Conservation (phyloP, 2,113 vertebrate species). For the Rhegmatorhina hoffmannsi region DNA sequence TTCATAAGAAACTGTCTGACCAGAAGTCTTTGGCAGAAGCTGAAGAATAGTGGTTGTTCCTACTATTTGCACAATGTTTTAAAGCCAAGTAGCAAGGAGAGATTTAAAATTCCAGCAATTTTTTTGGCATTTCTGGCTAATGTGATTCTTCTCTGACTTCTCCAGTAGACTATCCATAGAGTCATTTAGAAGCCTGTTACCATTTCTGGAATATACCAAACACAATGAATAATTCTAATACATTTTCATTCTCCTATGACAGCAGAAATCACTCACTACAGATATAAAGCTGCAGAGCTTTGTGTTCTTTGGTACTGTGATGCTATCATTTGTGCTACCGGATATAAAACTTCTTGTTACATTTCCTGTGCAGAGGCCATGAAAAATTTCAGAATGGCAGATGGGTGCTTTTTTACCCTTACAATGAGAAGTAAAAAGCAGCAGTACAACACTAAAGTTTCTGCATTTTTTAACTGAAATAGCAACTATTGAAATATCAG, state of each 20-base stretch:
- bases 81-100: constrained; percentile 33
- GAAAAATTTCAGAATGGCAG: constrained; percentile 40
- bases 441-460: constrained; percentile 18
- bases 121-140: constrained; percentile 55
- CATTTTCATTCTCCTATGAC: constrained; percentile 38
- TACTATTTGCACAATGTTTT: constrained; percentile 38
- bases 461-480: constrained; percentile 39
- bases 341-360: constrained; percentile 22
- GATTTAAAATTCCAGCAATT: constrained; percentile 61
- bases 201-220: constrained; percentile 52
- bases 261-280: neutral
- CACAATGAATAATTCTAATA: constrained; percentile 37
- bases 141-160: constrained; percentile 45
- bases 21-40: neutral
- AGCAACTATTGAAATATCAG: constrained; percentile 41
- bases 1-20: neutral
- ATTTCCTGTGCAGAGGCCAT: constrained; percentile 29
- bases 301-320: neutral
- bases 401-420: constrained; percentile 12
- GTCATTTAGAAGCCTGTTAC: constrained; percentile 53
- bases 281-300: constrained; percentile 5
- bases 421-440: constrained; percentile 43
- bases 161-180: constrained; percentile 40
- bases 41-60: neutral
- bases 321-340: neutral